These are phyloP conservation scores for Metopia argyrocephala DNA, from an alignment of 2,888 invertebrate genomes.

Conservation along the genomic window DNA sequence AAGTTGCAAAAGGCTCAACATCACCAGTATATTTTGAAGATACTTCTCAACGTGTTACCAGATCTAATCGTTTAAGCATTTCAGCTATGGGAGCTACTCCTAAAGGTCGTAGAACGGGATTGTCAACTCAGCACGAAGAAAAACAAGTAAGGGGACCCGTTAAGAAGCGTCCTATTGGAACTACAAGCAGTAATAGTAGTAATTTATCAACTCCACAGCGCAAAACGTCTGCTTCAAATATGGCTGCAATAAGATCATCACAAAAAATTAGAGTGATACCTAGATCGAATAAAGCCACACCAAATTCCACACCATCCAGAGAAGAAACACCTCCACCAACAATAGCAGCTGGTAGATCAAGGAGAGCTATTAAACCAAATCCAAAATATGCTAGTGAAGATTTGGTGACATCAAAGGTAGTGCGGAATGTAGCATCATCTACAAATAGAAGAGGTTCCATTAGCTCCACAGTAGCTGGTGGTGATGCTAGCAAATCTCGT, in stretches of 20 bases:
- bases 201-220: slow-evolving; percentile 40
- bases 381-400: slow-evolving; percentile 77
- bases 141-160: slow-evolving; percentile 16
- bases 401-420: slow-evolving; percentile 73
- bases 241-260: slow-evolving; percentile 35
- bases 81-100: slow-evolving; percentile 32
- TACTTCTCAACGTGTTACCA: neutral
- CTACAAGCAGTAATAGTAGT: neutral
- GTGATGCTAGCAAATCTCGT: slow-evolving; percentile 38
- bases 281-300: slow-evolving; percentile 49
- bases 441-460: slow-evolving; percentile 40
- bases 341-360: slow-evolving; percentile 75
- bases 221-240: slow-evolving; percentile 11
- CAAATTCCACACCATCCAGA: slow-evolving; percentile 24
- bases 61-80: neutral
- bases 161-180: slow-evolving; percentile 29
- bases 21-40: slow-evolving; percentile 21
- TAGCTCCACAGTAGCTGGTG: slow-evolving; percentile 47
- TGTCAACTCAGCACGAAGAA: slow-evolving; percentile 30
- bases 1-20: slow-evolving; percentile 66
- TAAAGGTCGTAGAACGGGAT: slow-evolving; percentile 26
- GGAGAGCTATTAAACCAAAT: slow-evolving; percentile 78
- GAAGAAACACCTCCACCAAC: slow-evolving; percentile 68
- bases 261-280: slow-evolving; percentile 57
- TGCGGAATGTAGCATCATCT: slow-evolving; percentile 68